Percentiles rank a stretch among this genome's conserved stretches.
phyloP scores from a whole-genome alignment of 2,797 vertebrate genomes.

The Myotis findleyi region DNA sequence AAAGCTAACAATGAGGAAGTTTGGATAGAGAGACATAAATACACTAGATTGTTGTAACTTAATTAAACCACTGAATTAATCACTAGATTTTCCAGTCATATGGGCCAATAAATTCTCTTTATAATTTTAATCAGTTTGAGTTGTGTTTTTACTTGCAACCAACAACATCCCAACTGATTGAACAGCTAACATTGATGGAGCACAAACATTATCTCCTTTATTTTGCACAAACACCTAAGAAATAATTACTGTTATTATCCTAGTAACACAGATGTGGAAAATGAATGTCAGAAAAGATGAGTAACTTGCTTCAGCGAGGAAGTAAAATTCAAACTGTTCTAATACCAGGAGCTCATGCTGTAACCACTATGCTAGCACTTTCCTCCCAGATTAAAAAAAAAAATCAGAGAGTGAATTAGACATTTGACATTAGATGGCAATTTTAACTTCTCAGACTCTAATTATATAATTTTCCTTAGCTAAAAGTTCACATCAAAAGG shows the following conservation, averaged over 20 bases:
- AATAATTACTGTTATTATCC: not conserved
- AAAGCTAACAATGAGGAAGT: not conserved
- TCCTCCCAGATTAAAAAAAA: not conserved
- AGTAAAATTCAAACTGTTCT: not conserved
- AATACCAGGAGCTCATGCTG: not conserved
- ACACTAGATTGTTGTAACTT: not conserved
- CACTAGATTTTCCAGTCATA: not conserved
- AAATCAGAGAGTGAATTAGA: constrained; percentile 31
- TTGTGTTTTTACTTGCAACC: constrained; percentile 13
- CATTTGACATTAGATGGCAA: not conserved
- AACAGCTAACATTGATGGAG: not conserved
- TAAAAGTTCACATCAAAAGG: constrained; percentile 43
- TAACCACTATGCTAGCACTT: not conserved
- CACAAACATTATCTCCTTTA: not conserved
- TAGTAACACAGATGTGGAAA: not conserved
- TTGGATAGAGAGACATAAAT: not conserved
- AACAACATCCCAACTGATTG: not conserved
- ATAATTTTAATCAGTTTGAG: not conserved
- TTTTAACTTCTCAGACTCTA: constrained; percentile 18
- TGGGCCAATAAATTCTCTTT: not conserved
- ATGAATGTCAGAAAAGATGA: not conserved
- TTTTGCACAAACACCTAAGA: not conserved
- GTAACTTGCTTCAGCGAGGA: not conserved
- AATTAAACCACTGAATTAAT: not conserved
- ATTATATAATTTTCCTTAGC: constrained; percentile 11